A percentile compares a stretch with the other conserved stretches of the same genome.
These are phyloP conservation scores for Chelidonichthys spinosus DNA, from an alignment of 2,797 vertebrate genomes.

Conservation along the genomic window DNA sequence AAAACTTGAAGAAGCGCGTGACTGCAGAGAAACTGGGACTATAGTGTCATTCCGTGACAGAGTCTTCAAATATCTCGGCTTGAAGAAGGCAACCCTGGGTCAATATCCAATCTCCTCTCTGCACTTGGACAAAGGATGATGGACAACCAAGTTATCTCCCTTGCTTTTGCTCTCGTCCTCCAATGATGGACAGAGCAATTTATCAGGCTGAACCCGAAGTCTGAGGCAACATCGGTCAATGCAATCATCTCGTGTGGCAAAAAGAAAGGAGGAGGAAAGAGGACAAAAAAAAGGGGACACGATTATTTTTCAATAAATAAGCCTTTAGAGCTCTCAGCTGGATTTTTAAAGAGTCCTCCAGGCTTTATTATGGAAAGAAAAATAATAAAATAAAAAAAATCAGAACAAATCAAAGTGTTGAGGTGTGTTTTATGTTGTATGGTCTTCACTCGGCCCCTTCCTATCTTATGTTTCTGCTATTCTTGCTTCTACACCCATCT, in stretches of 20 bases:
- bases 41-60: constrained; percentile 54
- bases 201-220: constrained; percentile 66
- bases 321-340: constrained; percentile 58
- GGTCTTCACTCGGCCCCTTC: constrained; percentile 19
- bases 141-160: constrained; percentile 70
- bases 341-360: constrained; percentile 72
- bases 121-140: constrained; percentile 72
- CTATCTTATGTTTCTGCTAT: background rate
- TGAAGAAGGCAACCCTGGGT: constrained; percentile 67
- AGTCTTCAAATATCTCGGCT: constrained; percentile 68
- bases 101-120: constrained; percentile 77
- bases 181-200: constrained; percentile 72
- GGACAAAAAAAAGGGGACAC: constrained; percentile 65
- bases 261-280: constrained; percentile 50
- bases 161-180: constrained; percentile 45
- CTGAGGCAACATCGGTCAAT: constrained; percentile 68
- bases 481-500: constrained; percentile 1
- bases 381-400: constrained; percentile 68
- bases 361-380: constrained; percentile 71
- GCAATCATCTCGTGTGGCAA: constrained; percentile 67
- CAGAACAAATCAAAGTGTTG: constrained; percentile 51
- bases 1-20: constrained; percentile 19
- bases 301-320: constrained; percentile 85
- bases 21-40: constrained; percentile 41
- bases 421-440: constrained; percentile 34